Base-by-base conservation (phyloP, 2,797 vertebrate species). In the Oryzias sinensis region DNA sequence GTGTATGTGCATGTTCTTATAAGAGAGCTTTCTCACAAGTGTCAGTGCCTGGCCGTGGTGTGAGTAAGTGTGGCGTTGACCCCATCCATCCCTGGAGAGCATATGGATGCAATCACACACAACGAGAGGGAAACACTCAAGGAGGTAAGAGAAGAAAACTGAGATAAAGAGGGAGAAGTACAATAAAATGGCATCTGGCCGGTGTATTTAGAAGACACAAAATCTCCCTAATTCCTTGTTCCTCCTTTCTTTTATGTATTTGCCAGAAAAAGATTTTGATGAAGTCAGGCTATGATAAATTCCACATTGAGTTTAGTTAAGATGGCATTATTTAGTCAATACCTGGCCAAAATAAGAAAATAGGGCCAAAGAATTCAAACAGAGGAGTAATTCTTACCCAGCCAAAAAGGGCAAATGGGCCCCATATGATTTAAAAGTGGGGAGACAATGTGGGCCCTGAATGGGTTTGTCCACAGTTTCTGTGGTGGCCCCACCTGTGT, bases 41-140 rank as follows among this genome's bases (percentile, higher is more conserved):
- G 87, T 89, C 86, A 85, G 81, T 88, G 83, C 85, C 80, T 84
- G 66, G 52, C 76, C 84, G 86, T 88, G 84, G 86, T 69, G 82
- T 87, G 86, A 90, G 87, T 88, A 90, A 89, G 88, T 88, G 88
- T 85, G 87, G 87, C 86, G 86, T 86, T 90, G 86, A 89, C 87
- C 88, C 86, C 79, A 84, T 86, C 81, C 80, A 81, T 89, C 88
- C 88, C 86, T 78, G 58, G 79, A 86, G 88, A 89, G 81, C 89
- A 90, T 88, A 90, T 90, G 89, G 89, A 87, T 86, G 83, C 86
- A 90, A 89, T 90, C 88, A 87, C 41, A 22, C 57, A 52, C 74
- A 63, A 71, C 61, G 72, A 65, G 67, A 53, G 55, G 20, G 59
- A 74, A 69, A 69, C 80, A 77, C 47, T 80, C 57, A 53, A 68